A percentile compares a stretch with the other conserved stretches of the same genome.
Evolutionary conservation across 2,888 invertebrate genomes (phyloP).

Genomic region (Heteromyza rotundicornis): DNA sequence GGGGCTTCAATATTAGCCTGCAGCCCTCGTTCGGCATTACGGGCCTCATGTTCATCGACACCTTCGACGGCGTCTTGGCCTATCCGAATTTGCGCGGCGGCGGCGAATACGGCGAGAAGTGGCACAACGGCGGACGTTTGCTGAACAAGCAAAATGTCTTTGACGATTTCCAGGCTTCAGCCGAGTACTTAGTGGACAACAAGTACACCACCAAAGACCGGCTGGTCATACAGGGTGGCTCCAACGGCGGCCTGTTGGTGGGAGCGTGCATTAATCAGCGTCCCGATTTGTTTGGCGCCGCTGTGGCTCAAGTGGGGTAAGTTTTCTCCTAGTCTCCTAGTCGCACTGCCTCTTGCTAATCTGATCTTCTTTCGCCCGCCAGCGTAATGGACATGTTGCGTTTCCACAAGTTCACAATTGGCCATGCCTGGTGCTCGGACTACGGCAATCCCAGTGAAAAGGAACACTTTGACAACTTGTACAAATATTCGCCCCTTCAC

Average conservation of each 20-base stretch:
- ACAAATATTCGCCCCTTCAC: conserved; percentile 92
- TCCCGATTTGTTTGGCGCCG: conserved; percentile 92
- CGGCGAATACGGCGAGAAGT: conserved; percentile 96
- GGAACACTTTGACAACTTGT: conserved; percentile 83
- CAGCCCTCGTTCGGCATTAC: conserved; percentile 90
- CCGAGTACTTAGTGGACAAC: conserved; percentile 81
- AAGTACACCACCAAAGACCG: conserved; percentile 79
- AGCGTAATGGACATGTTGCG: conserved; percentile 97
- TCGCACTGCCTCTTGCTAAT: too few relatives aligned
- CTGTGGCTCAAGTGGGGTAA: conserved; percentile 93
- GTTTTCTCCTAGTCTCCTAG: conserved; percentile 18
- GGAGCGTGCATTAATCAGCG: conserved; percentile 94
- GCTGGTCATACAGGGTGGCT: conserved; percentile 90
- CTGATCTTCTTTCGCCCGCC: too few relatives aligned
- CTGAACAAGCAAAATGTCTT: conserved; percentile 96
- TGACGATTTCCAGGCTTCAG: conserved; percentile 94
- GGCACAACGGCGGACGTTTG: conserved; percentile 93
- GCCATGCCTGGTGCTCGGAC: conserved; percentile 95
- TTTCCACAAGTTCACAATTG: conserved; percentile 98
- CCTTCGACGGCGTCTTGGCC: conserved; percentile 87
- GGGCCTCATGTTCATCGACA: conserved; percentile 85
- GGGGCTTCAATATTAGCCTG: conserved; percentile 93
- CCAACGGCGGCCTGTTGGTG: conserved; percentile 96
- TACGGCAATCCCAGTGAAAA: conserved; percentile 89
- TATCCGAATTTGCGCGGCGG: conserved; percentile 96